Evolutionary conservation across 2,888 invertebrate genomes (phyloP), one percentile per base, ranked within the genome.

Genomic region (Cheilosia impressa): DNA sequence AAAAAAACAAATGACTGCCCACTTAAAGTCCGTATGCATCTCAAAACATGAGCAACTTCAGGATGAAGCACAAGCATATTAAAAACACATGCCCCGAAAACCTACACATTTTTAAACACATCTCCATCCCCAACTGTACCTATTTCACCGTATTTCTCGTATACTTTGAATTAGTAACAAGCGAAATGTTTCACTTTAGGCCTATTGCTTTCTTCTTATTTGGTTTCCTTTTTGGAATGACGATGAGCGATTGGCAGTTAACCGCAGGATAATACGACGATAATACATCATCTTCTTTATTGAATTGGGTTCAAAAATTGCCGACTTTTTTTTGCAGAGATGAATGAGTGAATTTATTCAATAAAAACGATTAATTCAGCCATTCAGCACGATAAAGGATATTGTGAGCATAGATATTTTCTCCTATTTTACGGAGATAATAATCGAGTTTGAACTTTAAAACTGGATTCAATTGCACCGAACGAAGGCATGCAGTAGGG

Each of bases 221-320:
- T 17, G 27, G 45, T 22, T 58, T 69, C 47, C 38, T 10, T 58
- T 22, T 57, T 57, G 19, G 19, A 19, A 27, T 53, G 52, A 58
- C 60, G 76, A 76, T 58, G 76, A 66, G 66, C 58, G 76, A 76
- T 76, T 58, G 57, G 9, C 58, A 66, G 75, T 31, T 76, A 76
- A 66, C 76, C 76, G 66, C 58, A 65, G 66, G 58, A 76, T 76
- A 66, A 76, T 72, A 60, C 24, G 22, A 72, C 41, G 41, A 41
- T 71, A 71, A 71, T 76, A 76, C 76, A 66, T 76, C 66, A 76
- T 66, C n/a, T 68, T 43, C 50, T 43, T 76, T 34, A 73, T 55
- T 55, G 45, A 55, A 73, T 73, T 73, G 34, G 2, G 2, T 17
- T 43, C n/a, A 4, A 55, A 55, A 52, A 24, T 45, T 47, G 45